Base-by-base conservation (phyloP, 2,113 vertebrate genomes). In the Irena cyanogastra region DNA sequence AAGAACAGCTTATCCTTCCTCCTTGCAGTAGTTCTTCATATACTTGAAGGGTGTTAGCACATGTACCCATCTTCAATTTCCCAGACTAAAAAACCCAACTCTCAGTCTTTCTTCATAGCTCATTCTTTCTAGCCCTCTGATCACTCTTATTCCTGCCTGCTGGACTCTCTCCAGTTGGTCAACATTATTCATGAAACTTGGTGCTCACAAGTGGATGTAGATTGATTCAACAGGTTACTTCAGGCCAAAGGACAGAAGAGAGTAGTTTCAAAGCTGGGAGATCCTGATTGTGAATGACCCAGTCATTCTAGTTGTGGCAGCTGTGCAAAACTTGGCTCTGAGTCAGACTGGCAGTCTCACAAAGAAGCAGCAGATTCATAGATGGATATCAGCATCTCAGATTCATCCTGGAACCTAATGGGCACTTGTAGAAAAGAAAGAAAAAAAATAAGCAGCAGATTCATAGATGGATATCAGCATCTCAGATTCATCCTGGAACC, bases 71-170 rank as follows among this genome's bases (percentile, higher is more conserved):
- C 86, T 93, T 94, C 86, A 91, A 9, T 75, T 94, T 39, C 56
- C 64, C 57, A 94, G 91, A 93, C 89, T 97, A 94, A 97, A 94
- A 95, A 92, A 91, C 27, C 28, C 11, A 86, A 50, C 42, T 93
- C 50, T 61, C 89, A 81, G 41, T 56, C 91, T 94, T 96, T 94
- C 83, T 39, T 93, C 80, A 64, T 66, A 93, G 83, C 52, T 87
- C 68, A 49, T 78, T 72, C 52, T 93, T 93, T 92, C 76, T 91
- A 91, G 31, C 33, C 39, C 30, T 83, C 79, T 83, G 79, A 86
- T 88, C 37, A 45, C n/a, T 92, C 64, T 78, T 66, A 22, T 75
- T 86, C 68, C 56, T 83, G 72, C 44, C 35, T 71, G 27, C 60
- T 94, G 80, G 91, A 92, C 33, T 92, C 39, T 52, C 44, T 96